Conservation (phyloP, 1,140 invertebrate species). For the Dryas iulia region DNA sequence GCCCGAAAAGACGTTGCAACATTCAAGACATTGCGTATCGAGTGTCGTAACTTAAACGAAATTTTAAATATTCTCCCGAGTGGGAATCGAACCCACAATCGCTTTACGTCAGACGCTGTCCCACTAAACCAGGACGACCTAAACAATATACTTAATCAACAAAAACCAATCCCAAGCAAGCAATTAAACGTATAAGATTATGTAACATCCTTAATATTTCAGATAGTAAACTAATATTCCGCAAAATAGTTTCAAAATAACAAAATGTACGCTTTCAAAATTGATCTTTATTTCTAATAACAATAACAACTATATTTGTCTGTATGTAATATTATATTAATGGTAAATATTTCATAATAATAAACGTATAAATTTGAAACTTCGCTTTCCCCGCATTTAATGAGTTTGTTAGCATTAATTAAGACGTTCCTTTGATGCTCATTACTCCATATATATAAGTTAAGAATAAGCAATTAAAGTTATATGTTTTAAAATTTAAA, state of each 20-base stretch:
- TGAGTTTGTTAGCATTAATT: slow-evolving; percentile 66
- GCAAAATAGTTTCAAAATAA: not conserved
- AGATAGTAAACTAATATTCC: not conserved
- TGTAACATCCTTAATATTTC: not conserved
- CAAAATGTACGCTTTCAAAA: not conserved
- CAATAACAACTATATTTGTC: not conserved
- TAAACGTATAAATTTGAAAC: slow-evolving; percentile 55
- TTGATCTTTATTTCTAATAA: not conserved
- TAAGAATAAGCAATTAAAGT: slow-evolving; percentile 21
- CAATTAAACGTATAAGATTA: not conserved
- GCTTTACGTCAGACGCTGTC: too few relatives aligned
- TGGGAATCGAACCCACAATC: too few relatives aligned
- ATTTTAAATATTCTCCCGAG: too few relatives aligned
- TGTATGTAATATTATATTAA: not conserved
- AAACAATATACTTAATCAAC: not conserved
- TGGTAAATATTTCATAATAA: slow-evolving; percentile 35
- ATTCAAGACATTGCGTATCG: too few relatives aligned
- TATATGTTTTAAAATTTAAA: not conserved
- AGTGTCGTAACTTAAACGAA: too few relatives aligned
- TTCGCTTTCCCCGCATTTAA: slow-evolving; percentile 44
- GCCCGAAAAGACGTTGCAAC: too few relatives aligned
- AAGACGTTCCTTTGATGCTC: slow-evolving; percentile 53
- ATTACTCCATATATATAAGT: slow-evolving; percentile 22
- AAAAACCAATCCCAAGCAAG: not conserved
- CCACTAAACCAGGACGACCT: too few relatives aligned